These are phyloP conservation scores for Ochropleura plecta DNA, from an alignment of 2,888 invertebrate genomes.

Conservation along the genomic window DNA sequence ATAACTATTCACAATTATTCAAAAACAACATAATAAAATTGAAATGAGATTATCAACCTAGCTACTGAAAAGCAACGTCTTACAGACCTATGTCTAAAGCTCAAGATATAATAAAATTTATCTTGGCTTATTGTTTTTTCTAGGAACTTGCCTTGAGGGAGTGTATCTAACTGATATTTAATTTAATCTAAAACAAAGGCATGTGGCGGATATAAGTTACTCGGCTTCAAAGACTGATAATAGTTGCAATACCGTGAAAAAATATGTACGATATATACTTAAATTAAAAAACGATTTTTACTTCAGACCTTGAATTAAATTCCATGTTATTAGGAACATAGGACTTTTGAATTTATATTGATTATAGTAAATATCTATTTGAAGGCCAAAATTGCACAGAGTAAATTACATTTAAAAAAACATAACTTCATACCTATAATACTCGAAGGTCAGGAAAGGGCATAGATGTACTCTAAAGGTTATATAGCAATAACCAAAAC, in stretches of 20 bases:
- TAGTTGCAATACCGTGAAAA: not conserved
- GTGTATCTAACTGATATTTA: conserved; percentile 42
- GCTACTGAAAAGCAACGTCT: conserved; percentile 44
- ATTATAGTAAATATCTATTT: too few species aligned
- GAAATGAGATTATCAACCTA: conserved; percentile 5
- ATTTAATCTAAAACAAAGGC: conserved; percentile 22
- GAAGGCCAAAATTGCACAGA: too few species aligned
- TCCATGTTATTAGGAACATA: too few species aligned
- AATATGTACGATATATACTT: not conserved
- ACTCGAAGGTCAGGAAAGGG: too few species aligned
- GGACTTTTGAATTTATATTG: too few species aligned
- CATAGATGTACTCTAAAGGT: too few species aligned
- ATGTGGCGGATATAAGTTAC: conserved; percentile 10
- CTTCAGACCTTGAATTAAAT: too few species aligned
- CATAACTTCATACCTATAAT: too few species aligned
- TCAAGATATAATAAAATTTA: conserved; percentile 35
- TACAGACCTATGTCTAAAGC: conserved; percentile 9
- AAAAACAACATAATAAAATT: conserved; percentile 10
- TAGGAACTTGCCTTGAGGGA: conserved; percentile 13
- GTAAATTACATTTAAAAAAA: not conserved
- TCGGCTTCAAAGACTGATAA: not conserved
- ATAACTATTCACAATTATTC: not conserved
- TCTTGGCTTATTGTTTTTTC: conserved; percentile 33
- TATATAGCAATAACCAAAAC: too few species aligned
- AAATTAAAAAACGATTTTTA: too few species aligned